These are phyloP conservation scores for Chelonoidis abingdonii DNA, from an alignment of 2,113 vertebrate genomes.

Conservation along the genomic window DNA sequence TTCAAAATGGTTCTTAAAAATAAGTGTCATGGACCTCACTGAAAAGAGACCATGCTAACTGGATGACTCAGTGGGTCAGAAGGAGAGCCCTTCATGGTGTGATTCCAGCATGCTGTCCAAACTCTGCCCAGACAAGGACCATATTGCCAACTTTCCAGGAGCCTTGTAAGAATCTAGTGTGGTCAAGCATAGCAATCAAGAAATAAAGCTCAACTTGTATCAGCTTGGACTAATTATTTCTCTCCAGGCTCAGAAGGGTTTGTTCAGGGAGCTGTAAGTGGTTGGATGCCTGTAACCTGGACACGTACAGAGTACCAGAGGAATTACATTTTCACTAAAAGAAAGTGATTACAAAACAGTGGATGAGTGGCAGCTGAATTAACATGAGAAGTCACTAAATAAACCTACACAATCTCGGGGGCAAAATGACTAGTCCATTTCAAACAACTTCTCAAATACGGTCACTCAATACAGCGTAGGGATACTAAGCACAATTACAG, in stretches of 20 bases:
- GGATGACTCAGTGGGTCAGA: background rate
- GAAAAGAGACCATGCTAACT: background rate
- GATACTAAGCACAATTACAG: background rate
- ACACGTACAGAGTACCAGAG: background rate
- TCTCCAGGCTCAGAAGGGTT: background rate
- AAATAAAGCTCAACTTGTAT: background rate
- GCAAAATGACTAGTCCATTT: background rate
- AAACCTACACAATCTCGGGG: background rate
- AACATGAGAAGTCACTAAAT: background rate
- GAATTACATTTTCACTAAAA: background rate
- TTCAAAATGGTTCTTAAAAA: background rate
- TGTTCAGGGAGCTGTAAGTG: background rate
- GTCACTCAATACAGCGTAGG: background rate
- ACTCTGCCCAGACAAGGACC: background rate
- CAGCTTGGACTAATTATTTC: background rate
- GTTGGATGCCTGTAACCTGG: background rate
- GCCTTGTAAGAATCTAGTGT: background rate
- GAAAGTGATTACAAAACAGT: background rate
- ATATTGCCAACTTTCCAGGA: background rate
- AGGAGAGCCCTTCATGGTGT: background rate
- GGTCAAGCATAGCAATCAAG: background rate
- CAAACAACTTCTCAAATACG: background rate
- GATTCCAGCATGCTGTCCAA: background rate
- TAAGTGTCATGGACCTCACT: background rate
- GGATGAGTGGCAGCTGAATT: background rate